phyloP scores from a whole-genome alignment of 1,140 invertebrate genomes.

The Calosoma granatense region DNA sequence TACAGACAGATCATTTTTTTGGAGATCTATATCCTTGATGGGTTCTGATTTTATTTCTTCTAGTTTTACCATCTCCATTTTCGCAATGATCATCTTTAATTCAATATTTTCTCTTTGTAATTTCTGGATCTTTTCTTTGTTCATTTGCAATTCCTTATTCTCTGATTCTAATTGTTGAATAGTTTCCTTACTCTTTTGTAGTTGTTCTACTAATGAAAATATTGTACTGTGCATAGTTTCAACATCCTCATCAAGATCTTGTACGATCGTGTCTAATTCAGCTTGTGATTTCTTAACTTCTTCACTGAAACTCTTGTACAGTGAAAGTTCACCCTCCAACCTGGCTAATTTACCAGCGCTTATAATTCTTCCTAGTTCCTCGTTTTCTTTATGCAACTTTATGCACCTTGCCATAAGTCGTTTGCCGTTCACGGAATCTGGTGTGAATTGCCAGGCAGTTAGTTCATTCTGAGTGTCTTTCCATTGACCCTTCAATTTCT shows the following conservation, averaged over 20 bases:
- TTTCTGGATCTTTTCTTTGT: too few species aligned
- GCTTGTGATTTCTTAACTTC: conserved; percentile 89
- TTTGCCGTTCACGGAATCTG: conserved; percentile 94
- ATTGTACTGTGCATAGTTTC: conserved; percentile 95
- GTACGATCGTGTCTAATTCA: conserved; percentile 88
- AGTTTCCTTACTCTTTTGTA: conserved; percentile 59
- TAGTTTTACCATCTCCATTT: too few species aligned
- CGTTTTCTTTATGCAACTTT: conserved; percentile 89
- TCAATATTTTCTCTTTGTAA: too few species aligned
- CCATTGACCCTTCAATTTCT: conserved; percentile 72
- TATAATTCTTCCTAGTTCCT: conserved; percentile 88
- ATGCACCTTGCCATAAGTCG: conserved; percentile 93
- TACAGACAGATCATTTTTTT: too few species aligned
- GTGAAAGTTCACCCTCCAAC: conserved; percentile 82
- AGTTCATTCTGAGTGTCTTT: conserved; percentile 94
- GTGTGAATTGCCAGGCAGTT: conserved; percentile 93
- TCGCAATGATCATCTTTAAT: too few species aligned
- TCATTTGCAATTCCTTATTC: conserved; percentile 19
- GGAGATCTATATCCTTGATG: too few species aligned
- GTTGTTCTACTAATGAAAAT: conserved; percentile 78
- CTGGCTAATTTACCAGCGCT: conserved; percentile 85
- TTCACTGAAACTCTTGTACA: conserved; percentile 86
- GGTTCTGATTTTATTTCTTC: too few species aligned
- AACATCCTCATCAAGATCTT: conserved; percentile 88
- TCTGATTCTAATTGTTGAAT: conserved; percentile 31